Evolutionary conservation across 2,888 invertebrate species (phyloP).

Genomic region (Tenthredo mesomela): DNA sequence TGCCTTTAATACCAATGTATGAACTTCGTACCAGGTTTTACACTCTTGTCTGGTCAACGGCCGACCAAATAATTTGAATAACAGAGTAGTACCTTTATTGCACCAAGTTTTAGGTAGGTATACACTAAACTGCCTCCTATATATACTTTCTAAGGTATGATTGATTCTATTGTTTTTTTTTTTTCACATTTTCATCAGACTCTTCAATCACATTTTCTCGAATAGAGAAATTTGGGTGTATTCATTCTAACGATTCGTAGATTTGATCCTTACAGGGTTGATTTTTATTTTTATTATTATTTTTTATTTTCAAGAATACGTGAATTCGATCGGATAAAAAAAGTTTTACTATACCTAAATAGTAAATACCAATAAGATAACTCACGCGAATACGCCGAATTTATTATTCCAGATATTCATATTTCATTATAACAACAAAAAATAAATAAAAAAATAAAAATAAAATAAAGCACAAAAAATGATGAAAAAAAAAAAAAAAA

Average conservation of each 20-base stretch:
- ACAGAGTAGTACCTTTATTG: not conserved
- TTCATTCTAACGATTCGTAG: too few species aligned
- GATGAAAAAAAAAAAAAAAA: not conserved
- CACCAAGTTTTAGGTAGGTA: not conserved
- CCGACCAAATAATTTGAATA: conserved; percentile 1
- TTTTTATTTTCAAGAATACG: too few species aligned
- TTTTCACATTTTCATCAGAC: too few species aligned
- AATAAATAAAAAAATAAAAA: not conserved
- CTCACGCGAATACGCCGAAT: not conserved
- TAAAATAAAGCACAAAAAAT: not conserved
- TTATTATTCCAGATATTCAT: conserved; percentile 23
- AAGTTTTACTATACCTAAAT: too few species aligned
- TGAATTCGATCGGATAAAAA: not conserved
- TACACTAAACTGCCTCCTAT: not conserved
- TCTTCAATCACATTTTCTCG: too few species aligned
- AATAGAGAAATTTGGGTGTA: too few species aligned
- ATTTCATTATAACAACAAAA: not conserved
- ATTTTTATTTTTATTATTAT: too few species aligned
- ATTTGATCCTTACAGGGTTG: too few species aligned
- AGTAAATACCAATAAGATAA: not conserved
- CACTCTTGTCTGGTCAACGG: not conserved
- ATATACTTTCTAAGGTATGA: too few species aligned
- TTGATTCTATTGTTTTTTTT: too few species aligned
- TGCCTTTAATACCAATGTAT: not conserved
- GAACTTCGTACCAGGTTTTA: not conserved